Conservation (phyloP, 2,113 vertebrate species). For the Malaclemys terrapin region DNA sequence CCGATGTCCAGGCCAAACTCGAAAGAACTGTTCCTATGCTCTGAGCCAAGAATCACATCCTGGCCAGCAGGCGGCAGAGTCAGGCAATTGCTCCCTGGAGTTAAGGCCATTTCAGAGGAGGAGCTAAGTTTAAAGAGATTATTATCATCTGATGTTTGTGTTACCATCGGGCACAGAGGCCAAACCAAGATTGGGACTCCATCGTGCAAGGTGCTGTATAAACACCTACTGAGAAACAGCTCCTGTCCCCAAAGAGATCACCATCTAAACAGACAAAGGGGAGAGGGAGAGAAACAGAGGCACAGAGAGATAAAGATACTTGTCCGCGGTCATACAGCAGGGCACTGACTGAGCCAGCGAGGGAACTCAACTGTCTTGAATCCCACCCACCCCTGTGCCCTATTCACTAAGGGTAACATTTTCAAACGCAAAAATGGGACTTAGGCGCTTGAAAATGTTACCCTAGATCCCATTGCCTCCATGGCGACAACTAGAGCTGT, state of each 20-base stretch:
- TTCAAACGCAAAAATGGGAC: background rate
- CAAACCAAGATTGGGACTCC: background rate
- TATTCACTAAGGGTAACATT: background rate
- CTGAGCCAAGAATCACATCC: constrained; percentile 70
- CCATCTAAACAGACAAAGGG: background rate
- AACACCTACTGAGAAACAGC: background rate
- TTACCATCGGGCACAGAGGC: background rate
- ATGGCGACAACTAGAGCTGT: background rate
- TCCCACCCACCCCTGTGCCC: background rate
- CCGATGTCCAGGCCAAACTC: background rate
- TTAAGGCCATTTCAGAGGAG: background rate
- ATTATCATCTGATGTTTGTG: background rate
- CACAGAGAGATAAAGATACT: background rate
- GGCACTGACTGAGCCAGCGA: background rate
- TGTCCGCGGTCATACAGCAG: background rate
- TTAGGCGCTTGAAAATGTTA: background rate
- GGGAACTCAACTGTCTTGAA: background rate
- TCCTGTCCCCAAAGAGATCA: background rate
- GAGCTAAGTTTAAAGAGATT: background rate
- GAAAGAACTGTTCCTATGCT: constrained; percentile 50
- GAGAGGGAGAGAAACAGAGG: background rate
- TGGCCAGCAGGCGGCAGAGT: constrained; percentile 50
- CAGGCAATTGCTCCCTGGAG: constrained; percentile 23
- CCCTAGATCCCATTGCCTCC: background rate
- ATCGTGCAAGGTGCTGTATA: background rate